Evolutionary conservation across 2,113 vertebrate species (phyloP).

Genomic region (Pterocles gutturalis): DNA sequence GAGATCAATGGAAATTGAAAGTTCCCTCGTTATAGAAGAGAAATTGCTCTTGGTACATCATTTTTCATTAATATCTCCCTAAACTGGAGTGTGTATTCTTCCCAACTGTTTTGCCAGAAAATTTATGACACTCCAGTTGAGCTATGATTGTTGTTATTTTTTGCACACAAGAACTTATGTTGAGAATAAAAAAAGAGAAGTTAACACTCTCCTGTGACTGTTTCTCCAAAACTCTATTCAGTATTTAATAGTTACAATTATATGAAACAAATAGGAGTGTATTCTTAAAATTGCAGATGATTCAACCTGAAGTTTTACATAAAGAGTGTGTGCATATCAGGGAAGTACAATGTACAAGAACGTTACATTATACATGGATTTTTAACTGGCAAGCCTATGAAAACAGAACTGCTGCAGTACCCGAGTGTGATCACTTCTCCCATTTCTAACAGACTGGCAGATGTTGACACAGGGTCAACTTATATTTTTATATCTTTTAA

Average conservation of each 20-base stretch:
- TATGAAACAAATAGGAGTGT: neutral
- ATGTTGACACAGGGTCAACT: neutral
- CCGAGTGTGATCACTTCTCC: neutral
- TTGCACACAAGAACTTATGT: neutral
- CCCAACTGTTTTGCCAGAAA: neutral
- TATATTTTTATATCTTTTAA: neutral
- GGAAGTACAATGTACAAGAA: neutral
- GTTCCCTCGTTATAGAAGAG: slow-evolving; percentile 19
- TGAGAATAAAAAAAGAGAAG: neutral
- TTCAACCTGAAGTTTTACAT: neutral
- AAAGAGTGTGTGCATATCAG: neutral
- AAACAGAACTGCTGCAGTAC: neutral
- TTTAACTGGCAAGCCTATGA: neutral
- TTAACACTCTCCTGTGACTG: neutral
- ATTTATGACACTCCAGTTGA: slow-evolving; percentile 2
- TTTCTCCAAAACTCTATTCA: neutral
- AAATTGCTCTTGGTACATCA: neutral
- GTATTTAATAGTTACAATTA: neutral
- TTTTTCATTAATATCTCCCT: slow-evolving; percentile 48
- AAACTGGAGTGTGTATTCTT: neutral
- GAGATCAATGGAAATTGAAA: slow-evolving; percentile 52
- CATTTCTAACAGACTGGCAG: neutral
- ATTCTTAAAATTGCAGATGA: neutral
- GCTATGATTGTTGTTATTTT: neutral
- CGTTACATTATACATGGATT: neutral